A percentile compares a stretch with the other conserved stretches of the same genome.
Evolutionary conservation across 2,797 vertebrate species (phyloP).

Genomic region (Eidolon dupreanum): DNA sequence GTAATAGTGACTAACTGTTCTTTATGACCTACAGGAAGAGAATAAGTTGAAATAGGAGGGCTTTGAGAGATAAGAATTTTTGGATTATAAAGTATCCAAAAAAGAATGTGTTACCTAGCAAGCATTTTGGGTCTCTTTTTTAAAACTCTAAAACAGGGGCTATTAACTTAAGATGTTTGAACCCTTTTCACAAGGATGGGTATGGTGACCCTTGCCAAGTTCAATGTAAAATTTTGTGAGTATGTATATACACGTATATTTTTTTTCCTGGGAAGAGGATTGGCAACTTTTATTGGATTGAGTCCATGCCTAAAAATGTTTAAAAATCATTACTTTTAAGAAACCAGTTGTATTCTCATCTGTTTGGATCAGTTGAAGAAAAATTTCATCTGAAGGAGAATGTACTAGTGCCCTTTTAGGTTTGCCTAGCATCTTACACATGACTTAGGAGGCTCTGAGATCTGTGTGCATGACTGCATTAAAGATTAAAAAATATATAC

Average conservation of each 20-base stretch:
- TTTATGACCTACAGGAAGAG: conserved; percentile 56
- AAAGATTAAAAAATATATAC: background rate
- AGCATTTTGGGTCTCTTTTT: conserved; percentile 20
- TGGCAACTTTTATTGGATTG: conserved; percentile 24
- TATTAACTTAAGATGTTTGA: background rate
- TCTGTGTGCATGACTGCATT: conserved; percentile 7
- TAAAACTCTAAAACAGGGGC: background rate
- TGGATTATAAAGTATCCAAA: conserved; percentile 43
- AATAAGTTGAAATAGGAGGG: conserved; percentile 51
- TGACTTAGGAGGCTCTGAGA: conserved; percentile 43
- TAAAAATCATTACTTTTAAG: conserved; percentile 11
- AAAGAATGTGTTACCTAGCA: conserved; percentile 42
- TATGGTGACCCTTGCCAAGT: background rate
- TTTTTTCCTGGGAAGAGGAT: background rate
- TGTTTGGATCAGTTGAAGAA: conserved; percentile 4
- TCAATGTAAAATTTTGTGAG: background rate
- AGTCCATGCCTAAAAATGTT: background rate
- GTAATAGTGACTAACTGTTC: conserved; percentile 62
- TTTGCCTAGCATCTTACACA: conserved; percentile 2
- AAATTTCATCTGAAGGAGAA: background rate
- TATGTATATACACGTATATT: background rate
- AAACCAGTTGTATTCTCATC: conserved; percentile 40
- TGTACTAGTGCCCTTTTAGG: background rate
- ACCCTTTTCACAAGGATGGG: background rate
- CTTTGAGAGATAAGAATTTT: conserved; percentile 66